phyloP scores from a whole-genome alignment of 2,888 invertebrate genomes.

The Nineta flava region DNA sequence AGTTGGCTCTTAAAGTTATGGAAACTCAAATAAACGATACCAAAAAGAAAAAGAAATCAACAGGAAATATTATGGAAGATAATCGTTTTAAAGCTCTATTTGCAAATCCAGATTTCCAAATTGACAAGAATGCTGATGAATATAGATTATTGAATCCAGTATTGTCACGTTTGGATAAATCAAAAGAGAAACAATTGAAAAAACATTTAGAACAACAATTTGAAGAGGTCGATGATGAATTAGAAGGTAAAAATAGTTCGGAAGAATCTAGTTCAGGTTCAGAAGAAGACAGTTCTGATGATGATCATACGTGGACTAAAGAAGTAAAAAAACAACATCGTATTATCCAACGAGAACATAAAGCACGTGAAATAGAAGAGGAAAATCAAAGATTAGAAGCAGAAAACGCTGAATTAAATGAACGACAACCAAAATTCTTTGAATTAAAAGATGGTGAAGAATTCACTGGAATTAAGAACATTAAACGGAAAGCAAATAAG shows the following conservation, averaged over 20 bases:
- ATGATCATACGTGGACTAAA: conserved; percentile 62
- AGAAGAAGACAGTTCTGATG: conserved; percentile 50
- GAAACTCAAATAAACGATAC: conserved; percentile 38
- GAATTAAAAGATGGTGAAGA: conserved; percentile 43
- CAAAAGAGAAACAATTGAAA: conserved; percentile 41
- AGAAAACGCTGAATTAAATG: conserved; percentile 16
- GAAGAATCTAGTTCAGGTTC: conserved; percentile 19
- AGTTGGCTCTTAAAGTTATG: conserved; percentile 73
- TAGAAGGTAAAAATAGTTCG: conserved; percentile 29
- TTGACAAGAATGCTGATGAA: conserved; percentile 75
- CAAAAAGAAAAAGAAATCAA: conserved; percentile 38
- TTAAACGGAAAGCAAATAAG: conserved; percentile 36
- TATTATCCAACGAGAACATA: conserved; percentile 38
- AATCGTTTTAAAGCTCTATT: conserved; percentile 83
- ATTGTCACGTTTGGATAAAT: conserved; percentile 62
- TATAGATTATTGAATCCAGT: conserved; percentile 79
- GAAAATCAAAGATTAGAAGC: conserved; percentile 22
- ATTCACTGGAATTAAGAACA: conserved; percentile 34
- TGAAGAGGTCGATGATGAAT: conserved; percentile 32
- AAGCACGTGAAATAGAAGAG: conserved; percentile 25
- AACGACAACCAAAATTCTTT: conserved; percentile 36
- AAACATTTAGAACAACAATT: conserved; percentile 35
- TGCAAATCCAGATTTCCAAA: conserved; percentile 81
- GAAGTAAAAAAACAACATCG: conserved; percentile 65
- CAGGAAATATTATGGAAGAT: conserved; percentile 59